Evolutionary conservation across 1,140 invertebrate genomes (phyloP).

Genomic region (Littorina saxatilis): DNA sequence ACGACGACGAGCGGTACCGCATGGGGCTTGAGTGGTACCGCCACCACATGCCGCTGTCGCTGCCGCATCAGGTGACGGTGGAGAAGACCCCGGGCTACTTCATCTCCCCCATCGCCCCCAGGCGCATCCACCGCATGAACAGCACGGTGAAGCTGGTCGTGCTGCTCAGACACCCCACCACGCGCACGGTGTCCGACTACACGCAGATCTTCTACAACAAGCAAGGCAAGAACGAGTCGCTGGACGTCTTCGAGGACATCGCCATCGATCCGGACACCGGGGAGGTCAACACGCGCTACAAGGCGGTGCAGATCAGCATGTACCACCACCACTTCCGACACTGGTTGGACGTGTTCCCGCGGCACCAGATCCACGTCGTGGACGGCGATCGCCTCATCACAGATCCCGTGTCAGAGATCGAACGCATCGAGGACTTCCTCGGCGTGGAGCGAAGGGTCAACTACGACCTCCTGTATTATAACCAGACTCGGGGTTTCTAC

Average conservation of each 20-base stretch:
- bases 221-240: slow-evolving; percentile 63
- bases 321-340: slow-evolving; percentile 72
- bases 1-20: slow-evolving; percentile 73
- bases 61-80: slow-evolving; percentile 74
- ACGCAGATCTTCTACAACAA: slow-evolving; percentile 80
- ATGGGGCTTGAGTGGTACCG: slow-evolving; percentile 77
- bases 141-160: slow-evolving; percentile 90
- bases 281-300: slow-evolving; percentile 65
- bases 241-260: slow-evolving; percentile 66
- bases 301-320: slow-evolving; percentile 70
- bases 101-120: slow-evolving; percentile 83
- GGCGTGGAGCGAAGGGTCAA: slow-evolving; percentile 64
- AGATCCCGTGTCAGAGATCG: slow-evolving; percentile 68
- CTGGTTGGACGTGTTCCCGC: slow-evolving; percentile 70
- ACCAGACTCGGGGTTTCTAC: slow-evolving; percentile 76
- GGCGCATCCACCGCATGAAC: slow-evolving; percentile 91
- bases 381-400: slow-evolving; percentile 70
- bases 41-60: slow-evolving; percentile 71
- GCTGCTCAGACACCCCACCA: slow-evolving; percentile 93
- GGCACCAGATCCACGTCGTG: slow-evolving; percentile 71
- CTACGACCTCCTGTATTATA: slow-evolving; percentile 72
- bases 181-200: slow-evolving; percentile 94
- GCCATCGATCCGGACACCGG: slow-evolving; percentile 66
- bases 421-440: slow-evolving; percentile 69
- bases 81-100: slow-evolving; percentile 79